Conservation (phyloP, 1,140 invertebrate genomes). For the Drosophila saltans region DNA sequence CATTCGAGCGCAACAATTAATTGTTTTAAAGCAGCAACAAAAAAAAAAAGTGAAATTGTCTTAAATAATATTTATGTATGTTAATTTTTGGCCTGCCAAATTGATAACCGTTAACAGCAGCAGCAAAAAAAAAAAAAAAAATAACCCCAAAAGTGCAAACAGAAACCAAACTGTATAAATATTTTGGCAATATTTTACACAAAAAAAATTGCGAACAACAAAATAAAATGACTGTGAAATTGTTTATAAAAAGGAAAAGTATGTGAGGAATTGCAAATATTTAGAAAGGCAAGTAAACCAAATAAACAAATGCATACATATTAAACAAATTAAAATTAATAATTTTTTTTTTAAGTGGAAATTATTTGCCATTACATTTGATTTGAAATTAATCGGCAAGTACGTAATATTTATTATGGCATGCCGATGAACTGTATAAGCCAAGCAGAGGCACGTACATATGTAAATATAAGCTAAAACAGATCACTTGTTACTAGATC, state of each 20-base stretch:
- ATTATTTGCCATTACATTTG: too few relatives aligned
- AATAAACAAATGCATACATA: not conserved
- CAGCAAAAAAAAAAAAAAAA: constrained; percentile 31
- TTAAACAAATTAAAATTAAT: constrained; percentile 1
- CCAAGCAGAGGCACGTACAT: too few relatives aligned
- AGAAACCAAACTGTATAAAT: constrained; percentile 75
- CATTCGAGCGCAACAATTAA: constrained; percentile 77
- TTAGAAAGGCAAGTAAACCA: constrained; percentile 58
- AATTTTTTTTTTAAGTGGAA: constrained; percentile 20
- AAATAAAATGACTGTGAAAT: constrained; percentile 51
- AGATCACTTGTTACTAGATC: too few relatives aligned
- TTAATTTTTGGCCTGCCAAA: constrained; percentile 19
- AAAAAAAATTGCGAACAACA: constrained; percentile 24
- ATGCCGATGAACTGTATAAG: too few relatives aligned
- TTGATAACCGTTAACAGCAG: constrained; percentile 35
- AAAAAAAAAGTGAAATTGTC: constrained; percentile 51
- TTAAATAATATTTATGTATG: constrained; percentile 30
- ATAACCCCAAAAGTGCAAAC: constrained; percentile 52
- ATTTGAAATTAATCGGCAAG: too few relatives aligned
- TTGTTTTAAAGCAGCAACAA: constrained; percentile 59
- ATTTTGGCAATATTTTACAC: constrained; percentile 38
- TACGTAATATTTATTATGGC: too few relatives aligned
- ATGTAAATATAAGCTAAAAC: too few relatives aligned
- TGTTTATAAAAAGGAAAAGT: constrained; percentile 62
- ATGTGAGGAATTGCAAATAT: constrained; percentile 42